Conservation (phyloP, 2,113 vertebrate species). For the Petrocephalus microphthalmus region DNA sequence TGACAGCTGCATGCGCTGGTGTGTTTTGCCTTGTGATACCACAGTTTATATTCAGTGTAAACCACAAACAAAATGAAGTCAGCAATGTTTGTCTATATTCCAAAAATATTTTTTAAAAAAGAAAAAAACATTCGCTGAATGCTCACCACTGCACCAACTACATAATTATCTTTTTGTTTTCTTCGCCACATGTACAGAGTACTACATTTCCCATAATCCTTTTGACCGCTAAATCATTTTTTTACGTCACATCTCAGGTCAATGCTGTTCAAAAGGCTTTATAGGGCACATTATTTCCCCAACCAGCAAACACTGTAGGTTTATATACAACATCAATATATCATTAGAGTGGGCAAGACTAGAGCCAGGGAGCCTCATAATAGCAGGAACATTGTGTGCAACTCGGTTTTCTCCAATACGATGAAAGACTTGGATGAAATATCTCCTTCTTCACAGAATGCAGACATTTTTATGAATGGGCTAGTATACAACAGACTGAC, state of each 20-base stretch:
- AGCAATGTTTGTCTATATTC: background rate
- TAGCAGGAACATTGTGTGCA: background rate
- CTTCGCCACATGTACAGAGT: background rate
- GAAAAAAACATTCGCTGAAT: background rate
- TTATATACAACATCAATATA: background rate
- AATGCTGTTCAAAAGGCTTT: background rate
- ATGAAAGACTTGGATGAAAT: background rate
- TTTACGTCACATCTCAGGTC: background rate
- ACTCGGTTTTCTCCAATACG: background rate
- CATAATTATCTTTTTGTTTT: background rate
- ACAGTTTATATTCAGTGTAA: background rate
- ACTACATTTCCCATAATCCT: background rate
- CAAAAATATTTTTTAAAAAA: background rate
- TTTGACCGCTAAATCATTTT: background rate
- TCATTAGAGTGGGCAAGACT: slow-evolving; percentile 2
- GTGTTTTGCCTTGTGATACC: background rate
- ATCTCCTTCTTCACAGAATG: background rate
- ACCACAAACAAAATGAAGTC: background rate
- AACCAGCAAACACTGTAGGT: slow-evolving; percentile 5
- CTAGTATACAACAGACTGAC: background rate
- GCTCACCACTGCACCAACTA: background rate
- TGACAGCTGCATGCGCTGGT: background rate
- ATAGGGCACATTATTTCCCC: background rate
- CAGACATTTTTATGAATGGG: background rate
- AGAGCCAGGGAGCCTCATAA: background rate